A percentile compares a stretch with the other conserved stretches of the same genome.
These are phyloP conservation scores for Condylura cristata DNA, from an alignment of 2,113 vertebrate species.

Conservation along the genomic window DNA sequence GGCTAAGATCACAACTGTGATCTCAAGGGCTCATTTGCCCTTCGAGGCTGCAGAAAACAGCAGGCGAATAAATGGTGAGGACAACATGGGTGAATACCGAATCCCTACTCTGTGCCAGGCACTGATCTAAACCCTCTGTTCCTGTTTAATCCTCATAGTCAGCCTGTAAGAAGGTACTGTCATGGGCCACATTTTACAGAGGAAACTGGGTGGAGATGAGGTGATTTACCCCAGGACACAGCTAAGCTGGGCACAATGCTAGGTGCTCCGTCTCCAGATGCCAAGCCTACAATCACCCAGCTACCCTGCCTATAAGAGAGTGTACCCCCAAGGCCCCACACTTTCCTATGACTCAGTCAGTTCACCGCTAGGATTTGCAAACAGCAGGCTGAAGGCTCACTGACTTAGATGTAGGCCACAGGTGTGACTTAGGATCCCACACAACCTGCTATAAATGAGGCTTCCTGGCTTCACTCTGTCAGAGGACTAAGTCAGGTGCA, in stretches of 20 bases:
- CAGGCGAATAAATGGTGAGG: not conserved
- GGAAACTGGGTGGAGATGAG: not conserved
- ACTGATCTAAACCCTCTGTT: not conserved
- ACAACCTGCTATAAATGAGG: not conserved
- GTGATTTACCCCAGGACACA: not conserved
- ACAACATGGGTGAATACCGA: accelerated
- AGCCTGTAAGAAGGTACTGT: not conserved
- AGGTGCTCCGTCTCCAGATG: too few species aligned
- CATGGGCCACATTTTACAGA: not conserved
- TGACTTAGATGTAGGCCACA: not conserved
- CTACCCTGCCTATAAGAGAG: not conserved
- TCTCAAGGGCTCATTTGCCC: accelerated
- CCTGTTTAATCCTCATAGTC: not conserved
- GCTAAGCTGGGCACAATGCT: not conserved
- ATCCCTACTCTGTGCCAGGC: not conserved
- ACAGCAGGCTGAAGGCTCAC: not conserved
- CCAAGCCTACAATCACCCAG: not conserved
- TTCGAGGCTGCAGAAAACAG: not conserved
- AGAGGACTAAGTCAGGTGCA: not conserved
- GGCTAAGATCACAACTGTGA: not conserved
- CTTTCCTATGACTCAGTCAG: not conserved
- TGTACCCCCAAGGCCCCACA: not conserved
- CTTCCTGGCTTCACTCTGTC: not conserved
- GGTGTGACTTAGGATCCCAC: not conserved
- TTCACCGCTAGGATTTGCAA: not conserved